Evolutionary conservation across 2,888 invertebrate species (phyloP).

Genomic region (Ichneumoninae sp.): DNA sequence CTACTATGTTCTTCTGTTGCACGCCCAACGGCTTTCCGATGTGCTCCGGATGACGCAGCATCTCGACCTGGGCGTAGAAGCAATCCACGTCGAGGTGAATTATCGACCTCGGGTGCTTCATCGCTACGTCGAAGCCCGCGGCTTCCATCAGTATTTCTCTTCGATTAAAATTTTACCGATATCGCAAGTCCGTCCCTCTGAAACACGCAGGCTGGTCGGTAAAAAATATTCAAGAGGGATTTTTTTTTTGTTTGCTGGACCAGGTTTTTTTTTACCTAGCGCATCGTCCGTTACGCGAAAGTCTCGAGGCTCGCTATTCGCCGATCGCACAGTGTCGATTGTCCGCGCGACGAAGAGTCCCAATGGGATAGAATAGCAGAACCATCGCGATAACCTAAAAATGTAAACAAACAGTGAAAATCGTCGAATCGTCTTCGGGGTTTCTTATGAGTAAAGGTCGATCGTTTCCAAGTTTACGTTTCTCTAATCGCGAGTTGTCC

Average conservation of each 20-base stretch:
- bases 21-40: constrained; percentile 90
- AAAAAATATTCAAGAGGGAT: background rate
- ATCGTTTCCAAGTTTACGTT: background rate
- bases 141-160: constrained; percentile 76
- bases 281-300: background rate
- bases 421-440: background rate
- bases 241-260: background rate
- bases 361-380: background rate
- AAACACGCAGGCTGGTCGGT: no score
- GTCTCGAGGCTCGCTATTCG: background rate
- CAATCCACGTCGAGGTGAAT: constrained; percentile 94
- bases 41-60: constrained; percentile 89
- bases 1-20: constrained; percentile 93
- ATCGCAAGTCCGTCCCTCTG: background rate
- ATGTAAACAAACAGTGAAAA: constrained; percentile 10
- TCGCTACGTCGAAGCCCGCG: constrained; percentile 75
- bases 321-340: background rate
- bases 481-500: background rate
- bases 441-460: background rate
- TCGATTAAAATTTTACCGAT: background rate
- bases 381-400: constrained; percentile 35
- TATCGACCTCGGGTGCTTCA: constrained; percentile 88
- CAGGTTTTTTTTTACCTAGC: background rate
- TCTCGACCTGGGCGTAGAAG: constrained; percentile 95
- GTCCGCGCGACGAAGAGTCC: background rate